Evolutionary conservation across 2,113 vertebrate genomes (phyloP).

Genomic region (Pontoporia blainvillei): DNA sequence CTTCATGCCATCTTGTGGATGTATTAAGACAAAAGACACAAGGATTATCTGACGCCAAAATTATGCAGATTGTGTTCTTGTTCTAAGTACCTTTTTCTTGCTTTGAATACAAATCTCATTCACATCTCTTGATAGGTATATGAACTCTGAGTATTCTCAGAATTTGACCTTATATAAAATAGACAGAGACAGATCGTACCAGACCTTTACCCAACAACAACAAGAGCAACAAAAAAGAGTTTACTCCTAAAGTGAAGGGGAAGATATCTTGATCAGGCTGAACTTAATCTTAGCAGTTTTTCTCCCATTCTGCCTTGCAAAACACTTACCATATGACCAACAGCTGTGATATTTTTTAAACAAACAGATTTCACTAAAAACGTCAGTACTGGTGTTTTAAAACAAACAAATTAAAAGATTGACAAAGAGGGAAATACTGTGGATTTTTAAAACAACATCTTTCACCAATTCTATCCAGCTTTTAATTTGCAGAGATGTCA

Average conservation of each 20-base stretch:
- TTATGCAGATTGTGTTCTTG: background rate
- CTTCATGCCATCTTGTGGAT: background rate
- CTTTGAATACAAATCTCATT: background rate
- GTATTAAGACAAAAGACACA: background rate
- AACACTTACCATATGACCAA: conserved; percentile 60
- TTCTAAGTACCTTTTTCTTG: background rate
- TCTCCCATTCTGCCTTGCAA: background rate
- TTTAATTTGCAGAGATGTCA: conserved; percentile 59
- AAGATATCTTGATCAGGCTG: background rate
- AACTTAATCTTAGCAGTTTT: conserved; percentile 25
- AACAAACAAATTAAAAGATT: conserved; percentile 73
- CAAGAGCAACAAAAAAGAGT: background rate
- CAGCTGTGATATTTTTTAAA: conserved; percentile 73
- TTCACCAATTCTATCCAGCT: conserved; percentile 10
- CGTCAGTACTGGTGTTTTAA: conserved; percentile 64
- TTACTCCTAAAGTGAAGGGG: background rate
- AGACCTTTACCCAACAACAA: background rate
- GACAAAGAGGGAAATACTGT: conserved; percentile 52
- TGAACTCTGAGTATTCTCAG: background rate
- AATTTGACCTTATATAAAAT: conserved; percentile 18
- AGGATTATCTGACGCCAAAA: background rate
- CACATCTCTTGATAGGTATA: background rate
- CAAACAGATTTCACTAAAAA: conserved; percentile 60
- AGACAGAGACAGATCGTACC: background rate
- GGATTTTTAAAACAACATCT: conserved; percentile 36